A percentile compares a stretch with the other conserved stretches of the same genome.
Evolutionary conservation across 2,888 invertebrate species (phyloP).

Genomic region (Folsomia manolachei): DNA sequence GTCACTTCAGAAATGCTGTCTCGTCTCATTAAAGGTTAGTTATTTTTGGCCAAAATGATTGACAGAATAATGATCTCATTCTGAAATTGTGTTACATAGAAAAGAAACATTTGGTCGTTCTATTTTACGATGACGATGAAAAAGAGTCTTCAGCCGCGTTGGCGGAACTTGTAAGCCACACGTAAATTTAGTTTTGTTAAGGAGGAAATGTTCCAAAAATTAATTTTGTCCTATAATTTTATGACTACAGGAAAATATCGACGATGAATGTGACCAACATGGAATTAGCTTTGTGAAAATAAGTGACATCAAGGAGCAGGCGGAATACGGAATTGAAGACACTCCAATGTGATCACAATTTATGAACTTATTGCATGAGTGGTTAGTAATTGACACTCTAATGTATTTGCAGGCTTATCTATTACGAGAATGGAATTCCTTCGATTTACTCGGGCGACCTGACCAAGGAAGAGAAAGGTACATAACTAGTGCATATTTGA

Average conservation of each 20-base stretch:
- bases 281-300: constrained; percentile 90
- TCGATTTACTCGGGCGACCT: constrained; percentile 82
- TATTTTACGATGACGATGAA: constrained; percentile 76
- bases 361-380: background rate
- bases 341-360: constrained; percentile 63
- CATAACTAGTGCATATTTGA: constrained; percentile 55
- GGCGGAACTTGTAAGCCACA: no score
- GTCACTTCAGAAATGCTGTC: constrained; percentile 54
- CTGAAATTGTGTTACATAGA: no score
- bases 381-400: background rate
- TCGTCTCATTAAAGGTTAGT: constrained; percentile 50
- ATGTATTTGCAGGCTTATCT: constrained; percentile 62
- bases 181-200: no score
- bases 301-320: constrained; percentile 71
- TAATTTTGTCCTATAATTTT: no score
- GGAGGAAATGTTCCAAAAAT: no score
- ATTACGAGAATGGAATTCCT: constrained; percentile 88
- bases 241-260: no score
- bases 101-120: constrained; percentile 53
- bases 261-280: constrained; percentile 60
- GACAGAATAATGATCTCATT: no score
- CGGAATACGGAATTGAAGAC: constrained; percentile 80
- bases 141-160: constrained; percentile 77
- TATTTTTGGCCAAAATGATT: no score
- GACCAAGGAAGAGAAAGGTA: constrained; percentile 74